Conservation (phyloP, 2,113 vertebrate species). For the Aleadryas rufinucha region DNA sequence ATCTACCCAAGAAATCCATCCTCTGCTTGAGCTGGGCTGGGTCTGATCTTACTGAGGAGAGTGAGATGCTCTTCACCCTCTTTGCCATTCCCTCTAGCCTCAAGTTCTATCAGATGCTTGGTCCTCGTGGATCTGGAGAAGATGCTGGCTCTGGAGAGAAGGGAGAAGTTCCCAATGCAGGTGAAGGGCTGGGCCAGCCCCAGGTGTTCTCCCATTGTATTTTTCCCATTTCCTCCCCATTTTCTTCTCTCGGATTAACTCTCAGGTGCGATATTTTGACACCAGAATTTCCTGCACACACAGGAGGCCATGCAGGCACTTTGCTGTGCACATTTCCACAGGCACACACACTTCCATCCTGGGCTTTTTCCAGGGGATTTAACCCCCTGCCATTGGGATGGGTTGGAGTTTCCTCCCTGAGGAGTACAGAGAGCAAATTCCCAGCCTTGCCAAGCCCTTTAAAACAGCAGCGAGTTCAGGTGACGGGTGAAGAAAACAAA, state of each 20-base stretch:
- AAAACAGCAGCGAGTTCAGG: not conserved
- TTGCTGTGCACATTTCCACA: no score
- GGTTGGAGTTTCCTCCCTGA: no score
- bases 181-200: not conserved
- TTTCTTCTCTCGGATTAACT: not conserved
- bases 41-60: not conserved
- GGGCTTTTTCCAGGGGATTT: not conserved
- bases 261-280: not conserved
- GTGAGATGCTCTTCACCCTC: not conserved
- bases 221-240: not conserved
- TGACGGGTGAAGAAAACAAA: not conserved
- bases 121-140: constrained; percentile 67
- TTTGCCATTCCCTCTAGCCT: constrained; percentile 26
- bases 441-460: not conserved
- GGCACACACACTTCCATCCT: not conserved
- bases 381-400: not conserved
- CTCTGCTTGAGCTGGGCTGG: not conserved
- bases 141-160: constrained; percentile 59
- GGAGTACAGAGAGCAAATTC: not conserved
- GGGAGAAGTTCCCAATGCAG: not conserved
- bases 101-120: constrained; percentile 39
- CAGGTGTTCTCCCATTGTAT: accelerated
- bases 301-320: not conserved
- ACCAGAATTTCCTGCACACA: not conserved
- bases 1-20: not conserved